Base-by-base conservation (phyloP, 2,888 invertebrate species). In the Philonicus albiceps region DNA sequence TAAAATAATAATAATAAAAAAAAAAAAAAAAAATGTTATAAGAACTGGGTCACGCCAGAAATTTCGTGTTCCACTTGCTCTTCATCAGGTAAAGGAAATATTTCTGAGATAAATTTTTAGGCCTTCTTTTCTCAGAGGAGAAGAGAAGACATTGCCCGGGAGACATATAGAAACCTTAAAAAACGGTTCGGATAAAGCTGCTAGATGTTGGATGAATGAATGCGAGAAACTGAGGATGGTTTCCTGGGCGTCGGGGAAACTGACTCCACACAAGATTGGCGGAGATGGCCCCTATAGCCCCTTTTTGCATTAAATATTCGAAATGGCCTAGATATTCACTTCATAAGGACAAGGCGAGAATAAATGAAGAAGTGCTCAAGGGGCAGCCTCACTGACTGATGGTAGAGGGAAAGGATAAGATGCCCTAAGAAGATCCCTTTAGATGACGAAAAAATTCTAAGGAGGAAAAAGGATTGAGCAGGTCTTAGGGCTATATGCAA, bases 321-420 rank as follows among this genome's bases (percentile, higher is more conserved):
- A 76, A 86, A 78, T 86, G 86, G 76, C 86, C 86, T 86, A 86
- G 86, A 86, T 78, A 86, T 86, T 37, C 27, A 72, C 78, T 86
- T 76, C 78, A 78, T 86, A 86, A 86, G 37, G 64, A 78, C 43
- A 27, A 78, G 64, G 76, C 76, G 31, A 40, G 64, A 76, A 76
- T 53, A 75, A 78, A 86, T 76, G 55, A 86, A 85, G 75, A 55
- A 19, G 49, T 30, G 75, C 72, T 34, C 43, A 76, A 64, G 34
- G 76, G 72, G 31, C 34, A 75, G 74, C 30, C 22, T 19, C 22
- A 76, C 49, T 5, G 40, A 3, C 40, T 37, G 31, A 85, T 34
- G 30, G 34, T 4, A 34, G 55, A 19, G 55, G 53, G 19, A 64
- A 81, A 64, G 49, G 64, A 27, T 64, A 64, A 64, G 64, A 22